phyloP scores from a whole-genome alignment of 2,888 invertebrate species.

The Acutogordius australiensis region DNA sequence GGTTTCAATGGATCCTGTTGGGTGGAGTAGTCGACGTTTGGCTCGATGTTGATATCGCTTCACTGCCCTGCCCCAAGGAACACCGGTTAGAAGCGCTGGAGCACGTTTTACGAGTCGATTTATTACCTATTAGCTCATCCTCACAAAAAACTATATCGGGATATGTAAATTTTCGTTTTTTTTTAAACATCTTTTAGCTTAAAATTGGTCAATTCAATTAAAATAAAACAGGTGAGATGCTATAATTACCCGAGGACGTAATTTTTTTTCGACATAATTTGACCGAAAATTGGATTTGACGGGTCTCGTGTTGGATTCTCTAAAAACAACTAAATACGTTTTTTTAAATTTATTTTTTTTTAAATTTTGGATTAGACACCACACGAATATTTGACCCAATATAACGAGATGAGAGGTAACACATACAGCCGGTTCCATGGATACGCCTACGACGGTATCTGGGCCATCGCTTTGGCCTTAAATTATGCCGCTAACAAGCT shows the following conservation, averaged over 20 bases:
- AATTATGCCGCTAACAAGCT: conserved; percentile 53
- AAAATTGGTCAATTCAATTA: too few relatives aligned
- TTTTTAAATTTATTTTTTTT: too few relatives aligned
- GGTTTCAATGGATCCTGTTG: conserved; percentile 77
- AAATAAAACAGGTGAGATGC: too few relatives aligned
- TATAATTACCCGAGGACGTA: too few relatives aligned
- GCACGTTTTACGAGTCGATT: conserved; percentile 56
- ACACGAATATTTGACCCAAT: conserved; percentile 52
- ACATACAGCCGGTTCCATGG: conserved; percentile 82
- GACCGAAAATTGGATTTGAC: too few relatives aligned
- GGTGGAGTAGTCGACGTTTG: conserved; percentile 31
- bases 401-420: conserved; percentile 43
- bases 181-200: not conserved
- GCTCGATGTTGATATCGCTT: conserved; percentile 15
- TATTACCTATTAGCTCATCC: conserved; percentile 53
- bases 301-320: too few relatives aligned
- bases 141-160: conserved; percentile 59
- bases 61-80: conserved; percentile 33
- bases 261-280: too few relatives aligned
- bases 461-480: conserved; percentile 81
- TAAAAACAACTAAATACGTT: too few relatives aligned
- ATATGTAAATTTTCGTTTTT: conserved; percentile 34
- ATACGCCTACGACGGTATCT: conserved; percentile 90
- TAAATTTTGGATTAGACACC: conserved; percentile 43
- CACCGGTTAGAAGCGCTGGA: conserved; percentile 50